These are phyloP conservation scores for Drosophila tanythrix DNA, from an alignment of 2,888 invertebrate genomes.

Conservation along the genomic window DNA sequence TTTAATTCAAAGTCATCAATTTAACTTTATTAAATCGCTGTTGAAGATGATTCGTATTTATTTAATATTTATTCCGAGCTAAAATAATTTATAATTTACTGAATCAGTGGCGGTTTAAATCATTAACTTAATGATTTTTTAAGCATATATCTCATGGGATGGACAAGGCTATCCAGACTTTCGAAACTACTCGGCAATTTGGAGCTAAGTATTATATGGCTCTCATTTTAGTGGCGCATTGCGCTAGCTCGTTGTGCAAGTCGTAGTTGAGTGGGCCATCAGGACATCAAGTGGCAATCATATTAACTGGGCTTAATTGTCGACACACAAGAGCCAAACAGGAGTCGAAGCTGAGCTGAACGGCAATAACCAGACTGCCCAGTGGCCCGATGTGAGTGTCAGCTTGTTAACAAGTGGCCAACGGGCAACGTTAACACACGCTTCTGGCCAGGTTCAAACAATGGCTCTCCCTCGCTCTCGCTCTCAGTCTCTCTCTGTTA, in stretches of 20 bases:
- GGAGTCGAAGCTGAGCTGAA: conserved; percentile 33
- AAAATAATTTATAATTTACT: not conserved
- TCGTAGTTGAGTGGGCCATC: conserved; percentile 45
- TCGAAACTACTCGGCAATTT: not conserved
- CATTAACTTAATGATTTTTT: not conserved
- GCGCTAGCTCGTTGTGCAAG: conserved; percentile 61
- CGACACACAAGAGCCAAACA: conserved; percentile 61
- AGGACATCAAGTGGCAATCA: conserved; percentile 77
- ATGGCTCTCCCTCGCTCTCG: not conserved
- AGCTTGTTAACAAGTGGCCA: conserved; percentile 75
- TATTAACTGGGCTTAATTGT: conserved; percentile 76
- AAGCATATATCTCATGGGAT: not conserved
- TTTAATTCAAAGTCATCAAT: not conserved
- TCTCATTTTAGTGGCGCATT: conserved; percentile 60
- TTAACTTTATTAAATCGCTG: not conserved
- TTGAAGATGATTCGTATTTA: not conserved
- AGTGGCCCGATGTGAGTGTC: conserved; percentile 62
- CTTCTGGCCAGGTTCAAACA: conserved; percentile 42
- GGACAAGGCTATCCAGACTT: not conserved
- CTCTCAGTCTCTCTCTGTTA: conserved; percentile 13
- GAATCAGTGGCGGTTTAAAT: not conserved
- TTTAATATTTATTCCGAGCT: not conserved
- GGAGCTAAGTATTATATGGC: conserved; percentile 27
- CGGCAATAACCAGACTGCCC: conserved; percentile 39
- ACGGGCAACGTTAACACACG: conserved; percentile 47